These are phyloP conservation scores for Pollenia griseotomentosa DNA, from an alignment of 2,888 invertebrate genomes.

Conservation along the genomic window DNA sequence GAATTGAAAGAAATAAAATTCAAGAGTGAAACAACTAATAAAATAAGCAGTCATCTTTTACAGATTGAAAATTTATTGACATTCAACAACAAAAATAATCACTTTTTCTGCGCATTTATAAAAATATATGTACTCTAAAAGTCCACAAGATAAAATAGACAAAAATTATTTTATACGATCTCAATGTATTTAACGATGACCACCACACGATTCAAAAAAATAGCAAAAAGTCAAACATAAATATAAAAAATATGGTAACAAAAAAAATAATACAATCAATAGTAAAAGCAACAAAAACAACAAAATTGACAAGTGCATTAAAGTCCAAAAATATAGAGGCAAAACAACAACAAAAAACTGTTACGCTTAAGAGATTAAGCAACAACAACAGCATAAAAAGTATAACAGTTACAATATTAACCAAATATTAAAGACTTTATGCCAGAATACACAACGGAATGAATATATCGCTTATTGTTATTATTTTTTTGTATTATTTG, in stretches of 20 bases:
- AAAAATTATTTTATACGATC: constrained; percentile 30
- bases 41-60: constrained; percentile 36
- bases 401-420: constrained; percentile 35
- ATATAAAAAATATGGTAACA: constrained; percentile 47
- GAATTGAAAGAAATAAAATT: constrained; percentile 1
- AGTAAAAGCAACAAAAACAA: constrained; percentile 15
- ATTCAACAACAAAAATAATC: constrained; percentile 41
- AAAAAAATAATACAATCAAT: constrained; percentile 15
- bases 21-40: constrained; percentile 46
- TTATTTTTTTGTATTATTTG: constrained; percentile 19
- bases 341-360: constrained; percentile 53
- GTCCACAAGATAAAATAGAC: constrained; percentile 12
- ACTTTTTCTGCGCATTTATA: constrained; percentile 12
- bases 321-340: background rate
- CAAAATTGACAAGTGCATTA: constrained; percentile 54
- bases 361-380: constrained; percentile 59
- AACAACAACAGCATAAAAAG: constrained; percentile 23
- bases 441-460: background rate
- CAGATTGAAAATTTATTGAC: constrained; percentile 64
- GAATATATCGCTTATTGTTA: constrained; percentile 33
- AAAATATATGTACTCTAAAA: background rate
- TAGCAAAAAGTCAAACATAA: constrained; percentile 19
- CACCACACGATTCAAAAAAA: constrained; percentile 26
- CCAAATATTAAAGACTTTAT: constrained; percentile 8
- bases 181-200: constrained; percentile 41